Evolutionary conservation across 2,113 vertebrate genomes (phyloP), one percentile per base, ranked within the genome.

Genomic region (Lepisosteus osseus): DNA sequence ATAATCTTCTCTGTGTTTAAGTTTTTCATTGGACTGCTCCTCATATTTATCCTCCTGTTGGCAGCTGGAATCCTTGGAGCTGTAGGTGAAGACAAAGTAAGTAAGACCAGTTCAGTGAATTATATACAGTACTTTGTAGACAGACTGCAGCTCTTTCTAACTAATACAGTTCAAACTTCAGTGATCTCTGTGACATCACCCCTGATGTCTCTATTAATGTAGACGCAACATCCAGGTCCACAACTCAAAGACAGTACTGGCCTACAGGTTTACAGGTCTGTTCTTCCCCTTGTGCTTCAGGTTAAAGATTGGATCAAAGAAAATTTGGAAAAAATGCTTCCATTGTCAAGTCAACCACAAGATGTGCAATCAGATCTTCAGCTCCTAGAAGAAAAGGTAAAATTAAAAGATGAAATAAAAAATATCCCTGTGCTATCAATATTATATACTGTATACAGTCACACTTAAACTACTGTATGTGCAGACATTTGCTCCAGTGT

Each of bases 11-110:
- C 29, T 29, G 1, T 29, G 29, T 44, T 62, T 42, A 73, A 90
- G 89, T 90, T 90, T 76, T 90, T 90, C 82, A 78, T 87, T 75
- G 65, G 72, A 65, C 84, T 90, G 54, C 82, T 90, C 17, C 0
- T 86, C 77, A 88, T 90, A 80, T 90, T 90, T 78, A 66, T 85
- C 76, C 85, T 90, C 41, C 83, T 90, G 74, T 3, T 89, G 83
- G 86, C 79, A 0, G 84, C 87, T 0, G 89, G 89, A 1, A 89
- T 90, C 61, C 40, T 88, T 68, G 87, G 81, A 42, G 85, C 85
- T 1, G 65, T 88, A 0, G 61, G 43, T 0, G 67, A 77, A 56
- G 17, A 61, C 0, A 82, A 79, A 79, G 88, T 88, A 29, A 29
- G 29, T 29, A 59, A 76, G 61, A 6, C 15, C 29, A 63, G 54